Base-by-base conservation (phyloP, 2,888 invertebrate genomes). In the Calameuta idolon region DNA sequence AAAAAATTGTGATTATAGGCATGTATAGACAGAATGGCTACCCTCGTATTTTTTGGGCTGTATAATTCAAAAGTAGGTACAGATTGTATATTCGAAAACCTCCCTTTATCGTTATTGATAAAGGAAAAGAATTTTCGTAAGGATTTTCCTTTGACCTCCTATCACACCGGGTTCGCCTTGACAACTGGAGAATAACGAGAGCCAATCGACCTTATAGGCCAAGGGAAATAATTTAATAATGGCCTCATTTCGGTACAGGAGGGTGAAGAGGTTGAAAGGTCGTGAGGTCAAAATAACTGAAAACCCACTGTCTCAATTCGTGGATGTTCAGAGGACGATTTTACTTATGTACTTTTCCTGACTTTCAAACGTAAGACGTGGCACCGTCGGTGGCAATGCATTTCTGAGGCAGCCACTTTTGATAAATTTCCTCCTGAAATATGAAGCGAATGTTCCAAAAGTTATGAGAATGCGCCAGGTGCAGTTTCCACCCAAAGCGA, bases 381-480 rank as follows among this genome's bases (percentile, higher is more conserved):
- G 15, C 31, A 15, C 69, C 15, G 69, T 74, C 35, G 34, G 23
- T 9, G 34, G 74, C 74, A 35, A 34, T 34, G 74, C 74, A 74
- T 33, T 35, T 34, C 23, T 34, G 4, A 74, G 74, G 23, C 76
- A 34, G 77, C 23, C 30, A 55, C 55, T 77, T 77, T 73, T 74
- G 73, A 71, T 35, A 74, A 74, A 76, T 71, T 76, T 75, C 80
- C 74, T 75, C 74, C 79, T 86, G 79, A 85, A 84, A 85, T 85
- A 86, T 83, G 85, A 83, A 81, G 81, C 79, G 80, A 82, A 82
- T 83, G 82, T 84, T 82, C 76, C 73, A 40, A 85, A n/a, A 85
- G 83, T 86, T 85, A 84, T 81, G 81, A 84, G 83, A 80, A 79
- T 73, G 79, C 77, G 79, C 79, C 85, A 84, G 81, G 80, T 83